Evolutionary conservation across 1,140 invertebrate species (phyloP), one percentile per base, ranked within the genome.

Genomic region (Drosophila sulfurigaster): DNA sequence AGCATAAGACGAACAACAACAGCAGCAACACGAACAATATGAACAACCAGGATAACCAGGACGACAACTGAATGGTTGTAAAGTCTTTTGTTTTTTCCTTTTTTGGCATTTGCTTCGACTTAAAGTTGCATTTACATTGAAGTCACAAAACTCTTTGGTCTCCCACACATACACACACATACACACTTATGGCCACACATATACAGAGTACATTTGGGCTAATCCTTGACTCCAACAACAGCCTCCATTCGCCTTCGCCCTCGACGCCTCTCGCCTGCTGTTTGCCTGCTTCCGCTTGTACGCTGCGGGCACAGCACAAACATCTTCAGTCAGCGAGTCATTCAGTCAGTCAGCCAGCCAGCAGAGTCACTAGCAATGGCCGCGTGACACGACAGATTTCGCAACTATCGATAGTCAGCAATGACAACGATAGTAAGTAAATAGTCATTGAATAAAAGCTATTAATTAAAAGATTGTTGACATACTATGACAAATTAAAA

Each of bases 121-220:
- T 86, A 52, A 86, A 86, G 82, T 81, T 87, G 82, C 82, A 87
- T 87, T 87, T 75, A 66, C 82, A 82, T 79, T 78, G 82, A 66
- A 64, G 48, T 58, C 58, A 28, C 74, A 69, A 73, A 81, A 67
- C 80, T 76, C 78, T 67, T 72, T 66, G 32, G 46, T 5, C 35
- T 13, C 48, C 43, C 20, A 30, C 20, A 28, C 49, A 45, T 54
- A 62, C 54, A 71, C 49, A 45, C 63, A 56, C 68, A 75, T 54
- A 49, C 46, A 78, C 28, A 46, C 49, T 25, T 25, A 25, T 25
- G 20, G 3, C 20, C 20, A 41, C 46, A 64, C 48, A 59, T 6
- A 32, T 54, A 30, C 11, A 57, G 3, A 2, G 57, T 28, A 66
- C 43, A 67, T 56, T 71, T 69, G 52, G 38, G 82, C 83, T 88